Conservation (phyloP, 2,797 vertebrate species). For the Cossypha caffra region DNA sequence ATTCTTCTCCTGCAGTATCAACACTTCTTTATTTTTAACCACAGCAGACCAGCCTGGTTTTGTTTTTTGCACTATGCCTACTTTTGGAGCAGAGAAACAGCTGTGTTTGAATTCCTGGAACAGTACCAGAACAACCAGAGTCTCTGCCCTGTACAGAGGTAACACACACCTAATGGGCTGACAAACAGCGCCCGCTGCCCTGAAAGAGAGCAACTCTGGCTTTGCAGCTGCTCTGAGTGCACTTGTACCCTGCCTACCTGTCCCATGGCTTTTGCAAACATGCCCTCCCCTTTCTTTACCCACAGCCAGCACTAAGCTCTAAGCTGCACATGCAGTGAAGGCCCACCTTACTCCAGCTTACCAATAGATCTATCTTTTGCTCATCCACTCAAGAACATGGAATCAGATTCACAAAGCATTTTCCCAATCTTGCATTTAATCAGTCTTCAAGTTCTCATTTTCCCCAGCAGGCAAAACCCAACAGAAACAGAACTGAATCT, state of each 20-base stretch:
- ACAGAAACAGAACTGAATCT: constrained; percentile 6
- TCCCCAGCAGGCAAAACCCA: not conserved
- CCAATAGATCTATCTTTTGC: not conserved
- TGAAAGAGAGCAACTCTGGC: not conserved
- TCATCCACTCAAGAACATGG: not conserved
- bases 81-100: not conserved
- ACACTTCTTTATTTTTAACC: not conserved
- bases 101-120: not conserved
- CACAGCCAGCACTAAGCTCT: not conserved
- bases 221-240: accelerated
- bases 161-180: not conserved
- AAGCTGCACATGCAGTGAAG: not conserved
- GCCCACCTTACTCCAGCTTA: not conserved
- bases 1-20: not conserved
- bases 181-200: not conserved
- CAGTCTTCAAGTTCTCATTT: constrained; percentile 31
- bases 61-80: not conserved
- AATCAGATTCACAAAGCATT: constrained; percentile 5
- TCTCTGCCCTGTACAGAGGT: not conserved
- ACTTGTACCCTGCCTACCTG: not conserved
- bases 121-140: not conserved
- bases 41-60: not conserved
- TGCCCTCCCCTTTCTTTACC: not conserved
- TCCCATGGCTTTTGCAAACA: not conserved
- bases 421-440: not conserved